Evolutionary conservation across 2,888 invertebrate species (phyloP), one percentile per base, ranked within the genome.

Genomic region (Catonia carolina): DNA sequence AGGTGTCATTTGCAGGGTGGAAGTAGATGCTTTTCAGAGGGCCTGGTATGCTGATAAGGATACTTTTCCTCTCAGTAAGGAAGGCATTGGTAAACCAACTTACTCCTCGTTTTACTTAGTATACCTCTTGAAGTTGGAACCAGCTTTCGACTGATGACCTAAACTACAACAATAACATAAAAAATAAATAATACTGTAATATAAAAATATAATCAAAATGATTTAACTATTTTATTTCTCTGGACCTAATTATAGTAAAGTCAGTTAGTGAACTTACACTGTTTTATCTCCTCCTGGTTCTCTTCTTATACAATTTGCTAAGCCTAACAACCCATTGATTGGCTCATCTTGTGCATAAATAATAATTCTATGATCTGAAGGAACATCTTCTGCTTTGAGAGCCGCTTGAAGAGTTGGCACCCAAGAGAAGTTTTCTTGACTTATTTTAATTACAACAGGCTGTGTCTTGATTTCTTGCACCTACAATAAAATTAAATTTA

Each of bases 221-320:
- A 27, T 27, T 27, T 8, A 27, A 27, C 27, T 6, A 27, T 27
- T 27, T 27, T 27, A 27, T 8, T 6, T 27, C 27, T 27, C 8
- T 27, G 27, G 8, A 27, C 8, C 27, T 6, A 27, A 6, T 27
- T 27, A 27, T 8, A 27, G 4, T 27, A 45, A 15, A 45, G 18
- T n/a, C 27, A 27, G 8, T 27, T 27, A 5, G 2, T 7, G 22
- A 27, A 49, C 35, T 35, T 60, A 75, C 73, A 77, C 72, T 17
- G 77, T 68, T 62, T 69, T 71, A 10, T 75, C 78, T 47, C 88
- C 86, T 62, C 86, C 86, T 1, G 85, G 83, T 68, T 95, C 94
- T 65, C 79, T 84, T 58, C 86, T 78, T 23, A 97, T 71, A 71
- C 95, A 95, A 66, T 93, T 93, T 0, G 89, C 82, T 53, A 96